Evolutionary conservation across 1,140 invertebrate genomes (phyloP).

Genomic region (Proctacanthus coquilletti): DNA sequence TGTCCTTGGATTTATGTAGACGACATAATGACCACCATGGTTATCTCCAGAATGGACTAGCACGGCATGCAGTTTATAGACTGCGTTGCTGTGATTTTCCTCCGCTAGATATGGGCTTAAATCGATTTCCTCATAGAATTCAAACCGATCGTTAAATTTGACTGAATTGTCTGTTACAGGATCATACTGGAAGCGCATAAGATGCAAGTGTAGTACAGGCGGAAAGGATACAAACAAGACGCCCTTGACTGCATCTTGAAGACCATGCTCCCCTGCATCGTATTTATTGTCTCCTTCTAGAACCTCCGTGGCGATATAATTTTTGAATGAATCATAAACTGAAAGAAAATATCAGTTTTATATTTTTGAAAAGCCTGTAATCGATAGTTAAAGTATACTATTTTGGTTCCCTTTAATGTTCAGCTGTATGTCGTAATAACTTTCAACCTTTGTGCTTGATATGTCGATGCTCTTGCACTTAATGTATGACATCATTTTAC

Average conservation of each 20-base stretch:
- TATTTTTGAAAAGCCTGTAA: too few species aligned
- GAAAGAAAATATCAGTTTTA: slow-evolving; percentile 12
- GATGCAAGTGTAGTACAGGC: slow-evolving; percentile 92
- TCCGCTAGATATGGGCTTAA: slow-evolving; percentile 68
- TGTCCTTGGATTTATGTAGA: slow-evolving; percentile 96
- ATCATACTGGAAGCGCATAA: slow-evolving; percentile 99
- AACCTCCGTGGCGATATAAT: slow-evolving; percentile 90
- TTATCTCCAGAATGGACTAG: slow-evolving; percentile 99
- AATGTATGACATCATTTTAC: slow-evolving; percentile 98
- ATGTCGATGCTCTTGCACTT: slow-evolving; percentile 97
- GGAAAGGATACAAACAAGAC: slow-evolving; percentile 95
- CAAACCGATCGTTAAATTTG: slow-evolving; percentile 98
- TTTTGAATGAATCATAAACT: slow-evolving; percentile 96
- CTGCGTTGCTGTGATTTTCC: slow-evolving; percentile 57
- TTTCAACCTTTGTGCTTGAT: slow-evolving; percentile 86
- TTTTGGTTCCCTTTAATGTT: slow-evolving; percentile 99
- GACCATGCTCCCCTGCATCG: slow-evolving; percentile 84
- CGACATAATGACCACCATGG: slow-evolving; percentile 98
- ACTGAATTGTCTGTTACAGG: slow-evolving; percentile 93
- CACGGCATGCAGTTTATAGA: slow-evolving; percentile 95
- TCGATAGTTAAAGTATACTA: slow-evolving; percentile 9
- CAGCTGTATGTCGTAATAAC: slow-evolving; percentile 98
- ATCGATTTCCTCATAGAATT: slow-evolving; percentile 84
- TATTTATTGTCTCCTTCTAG: slow-evolving; percentile 95
- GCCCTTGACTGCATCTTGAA: slow-evolving; percentile 91